A percentile compares a stretch with the other conserved stretches of the same genome.
phyloP scores from a whole-genome alignment of 2,113 vertebrate genomes.

The Chiloscyllium plagiosum region DNA sequence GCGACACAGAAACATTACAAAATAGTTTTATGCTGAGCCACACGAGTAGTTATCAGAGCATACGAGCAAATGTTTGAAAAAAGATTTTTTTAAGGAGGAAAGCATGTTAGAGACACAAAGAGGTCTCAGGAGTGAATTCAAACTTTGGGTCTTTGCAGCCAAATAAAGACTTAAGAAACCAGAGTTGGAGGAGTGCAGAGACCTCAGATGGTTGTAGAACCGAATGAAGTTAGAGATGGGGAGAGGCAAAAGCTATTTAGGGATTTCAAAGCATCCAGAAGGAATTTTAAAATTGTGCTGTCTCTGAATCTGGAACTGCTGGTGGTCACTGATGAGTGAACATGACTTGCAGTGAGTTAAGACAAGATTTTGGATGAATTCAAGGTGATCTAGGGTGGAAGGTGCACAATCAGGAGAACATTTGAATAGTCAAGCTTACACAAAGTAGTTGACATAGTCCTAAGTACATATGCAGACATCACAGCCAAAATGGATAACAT shows the following conservation, averaged over 20 bases:
- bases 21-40: background rate
- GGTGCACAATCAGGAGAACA: background rate
- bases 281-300: background rate
- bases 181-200: background rate
- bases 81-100: background rate
- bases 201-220: background rate
- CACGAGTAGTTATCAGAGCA: background rate
- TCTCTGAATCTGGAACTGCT: background rate
- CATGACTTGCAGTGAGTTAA: background rate
- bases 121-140: background rate
- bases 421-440: background rate
- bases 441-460: background rate
- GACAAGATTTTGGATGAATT: background rate
- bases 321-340: background rate
- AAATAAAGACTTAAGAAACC: background rate
- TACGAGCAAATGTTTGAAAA: background rate
- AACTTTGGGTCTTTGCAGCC: background rate
- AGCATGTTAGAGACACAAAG: background rate
- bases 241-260: background rate
- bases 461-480: background rate
- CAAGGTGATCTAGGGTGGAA: background rate
- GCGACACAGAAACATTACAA: background rate
- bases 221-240: background rate
- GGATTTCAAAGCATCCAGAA: background rate
- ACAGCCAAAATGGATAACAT: background rate